Base-by-base conservation (phyloP, 2,797 vertebrate species). In the Hyperoplus immaculatus region DNA sequence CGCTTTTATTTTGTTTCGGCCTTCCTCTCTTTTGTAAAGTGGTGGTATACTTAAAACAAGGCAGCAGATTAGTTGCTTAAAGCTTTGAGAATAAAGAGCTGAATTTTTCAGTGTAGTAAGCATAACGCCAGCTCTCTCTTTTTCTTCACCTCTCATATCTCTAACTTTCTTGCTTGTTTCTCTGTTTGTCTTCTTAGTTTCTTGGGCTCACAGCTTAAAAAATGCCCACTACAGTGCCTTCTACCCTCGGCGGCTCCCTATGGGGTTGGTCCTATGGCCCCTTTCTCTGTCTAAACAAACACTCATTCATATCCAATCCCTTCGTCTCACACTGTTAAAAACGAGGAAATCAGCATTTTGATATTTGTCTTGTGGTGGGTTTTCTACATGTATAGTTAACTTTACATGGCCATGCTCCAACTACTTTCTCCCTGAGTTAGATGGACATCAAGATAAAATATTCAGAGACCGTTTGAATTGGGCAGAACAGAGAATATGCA, bases 41-140 rank as follows among this genome's bases (percentile, higher is more conserved):
- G 3, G 43, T 1, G 1, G 42, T 50, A 13, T 69, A 38, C 45
- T 77, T 68, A n/a, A 15, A 81, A 74, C 69, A 80, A 71, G 82
- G 47, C 63, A 43, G 12, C 67, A 39, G 49, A 75, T 87, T 59
- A n/a, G 69, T 69, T 66, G 57, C 58, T 16, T 50, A 69, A 39
- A 69, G 68, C 70, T 83, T 85, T 82, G 69, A 85, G 73, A 47
- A 42, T n/a, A 69, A 69, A 64, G 61, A 68, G 71, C 56, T 47
- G 38, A 54, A 59, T 81, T 67, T 67, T 61, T 54, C 18, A 1
- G 10, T 54, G 61, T 54, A 16, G 50, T 29, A 58, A 59, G 47
- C 56, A 61, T 16, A 38, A 72, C 15, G 11, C 7, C 38, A 47
- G 15, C 38, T 59, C 16, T 69, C 13, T 68, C 13, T 51, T 21